Evolutionary conservation across 2,797 vertebrate species (phyloP).

Genomic region (Peromyscus eremicus): DNA sequence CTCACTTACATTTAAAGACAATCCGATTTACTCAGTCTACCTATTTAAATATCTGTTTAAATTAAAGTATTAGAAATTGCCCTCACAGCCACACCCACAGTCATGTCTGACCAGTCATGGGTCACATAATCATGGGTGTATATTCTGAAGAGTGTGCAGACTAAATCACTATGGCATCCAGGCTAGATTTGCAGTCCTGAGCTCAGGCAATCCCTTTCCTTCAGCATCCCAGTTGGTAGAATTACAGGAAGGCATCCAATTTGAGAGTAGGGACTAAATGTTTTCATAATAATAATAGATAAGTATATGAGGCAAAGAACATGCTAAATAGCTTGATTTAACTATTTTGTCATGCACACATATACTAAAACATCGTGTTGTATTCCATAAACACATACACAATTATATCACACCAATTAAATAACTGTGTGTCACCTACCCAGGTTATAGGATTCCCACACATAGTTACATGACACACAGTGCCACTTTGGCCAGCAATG

Average conservation of each 20-base stretch:
- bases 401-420: not conserved
- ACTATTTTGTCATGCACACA: not conserved
- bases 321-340: not conserved
- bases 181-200: not conserved
- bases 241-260: not conserved
- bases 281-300: not conserved
- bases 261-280: not conserved
- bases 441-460: not conserved
- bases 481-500: not conserved
- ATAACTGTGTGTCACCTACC: not conserved
- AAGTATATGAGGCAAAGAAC: not conserved
- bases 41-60: not conserved
- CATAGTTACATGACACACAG: not conserved
- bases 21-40: not conserved
- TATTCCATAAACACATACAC: not conserved
- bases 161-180: not conserved
- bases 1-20: not conserved
- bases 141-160: not conserved
- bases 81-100: not conserved
- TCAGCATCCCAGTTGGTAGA: not conserved
- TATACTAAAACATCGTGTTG: not conserved
- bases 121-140: not conserved
- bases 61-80: not conserved
- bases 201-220: not conserved
- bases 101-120: not conserved